These are phyloP conservation scores for Abscondita cerata DNA, from an alignment of 2,888 invertebrate species.

Conservation along the genomic window DNA sequence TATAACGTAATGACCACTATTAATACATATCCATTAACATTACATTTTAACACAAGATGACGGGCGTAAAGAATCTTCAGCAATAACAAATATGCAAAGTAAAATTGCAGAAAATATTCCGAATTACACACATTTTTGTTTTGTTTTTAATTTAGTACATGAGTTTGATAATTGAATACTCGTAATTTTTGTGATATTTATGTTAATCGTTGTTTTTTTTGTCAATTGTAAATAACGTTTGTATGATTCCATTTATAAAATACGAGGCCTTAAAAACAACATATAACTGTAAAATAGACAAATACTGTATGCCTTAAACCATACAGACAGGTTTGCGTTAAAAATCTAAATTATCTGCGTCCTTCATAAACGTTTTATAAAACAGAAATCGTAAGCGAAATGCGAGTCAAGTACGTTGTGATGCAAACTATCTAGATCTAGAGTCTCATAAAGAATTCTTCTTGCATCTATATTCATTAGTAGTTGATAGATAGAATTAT, in stretches of 20 bases:
- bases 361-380: not conserved
- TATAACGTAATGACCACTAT: too few species aligned
- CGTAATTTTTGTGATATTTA: conserved; percentile 20
- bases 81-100: not conserved
- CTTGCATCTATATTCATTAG: not conserved
- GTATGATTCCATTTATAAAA: conserved; percentile 21
- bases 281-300: conserved; percentile 28
- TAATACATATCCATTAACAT: too few species aligned
- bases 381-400: not conserved
- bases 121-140: not conserved
- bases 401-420: too few species aligned
- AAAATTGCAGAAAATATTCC: conserved; percentile 1
- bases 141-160: not conserved
- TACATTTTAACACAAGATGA: too few species aligned
- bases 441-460: not conserved
- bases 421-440: too few species aligned
- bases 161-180: conserved; percentile 3
- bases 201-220: conserved; percentile 12
- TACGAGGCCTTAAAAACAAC: conserved; percentile 33
- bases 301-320: conserved; percentile 28
- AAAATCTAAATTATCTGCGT: not conserved
- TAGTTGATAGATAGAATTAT: not conserved
- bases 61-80: too few species aligned
- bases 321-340: conserved; percentile 10
- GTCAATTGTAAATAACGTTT: conserved; percentile 15